Evolutionary conservation across 1,140 invertebrate genomes (phyloP).

Genomic region (Trichonephila inaurata): DNA sequence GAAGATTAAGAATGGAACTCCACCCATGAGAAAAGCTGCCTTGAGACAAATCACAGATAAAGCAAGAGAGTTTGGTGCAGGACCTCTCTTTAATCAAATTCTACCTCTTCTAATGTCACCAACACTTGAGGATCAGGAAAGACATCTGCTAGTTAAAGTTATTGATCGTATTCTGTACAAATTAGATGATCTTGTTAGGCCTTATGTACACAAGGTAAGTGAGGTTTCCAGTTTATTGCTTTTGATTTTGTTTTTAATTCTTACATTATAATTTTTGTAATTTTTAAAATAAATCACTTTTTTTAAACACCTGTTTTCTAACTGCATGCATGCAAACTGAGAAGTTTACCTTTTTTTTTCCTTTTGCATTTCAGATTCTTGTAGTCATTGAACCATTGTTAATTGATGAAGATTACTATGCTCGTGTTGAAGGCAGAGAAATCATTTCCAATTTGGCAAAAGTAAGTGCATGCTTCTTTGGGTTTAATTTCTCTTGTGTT

Average conservation of each 20-base stretch:
- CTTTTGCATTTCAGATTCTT: slow-evolving; percentile 86
- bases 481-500: background rate
- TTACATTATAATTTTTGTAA: background rate
- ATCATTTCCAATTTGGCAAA: slow-evolving; percentile 99
- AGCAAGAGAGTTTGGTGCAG: slow-evolving; percentile 98
- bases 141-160: slow-evolving; percentile 99
- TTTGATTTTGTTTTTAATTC: background rate
- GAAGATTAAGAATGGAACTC: slow-evolving; percentile 99
- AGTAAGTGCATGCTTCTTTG: slow-evolving; percentile 78
- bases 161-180: slow-evolving; percentile 99
- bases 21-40: slow-evolving; percentile 99
- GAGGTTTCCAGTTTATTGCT: background rate
- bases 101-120: slow-evolving; percentile 99
- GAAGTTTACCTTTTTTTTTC: background rate
- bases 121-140: slow-evolving; percentile 98
- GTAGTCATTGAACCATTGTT: slow-evolving; percentile 99
- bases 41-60: slow-evolving; percentile 99
- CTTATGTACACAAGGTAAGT: slow-evolving; percentile 97
- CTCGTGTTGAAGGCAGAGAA: slow-evolving; percentile 98
- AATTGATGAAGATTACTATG: slow-evolving; percentile 99
- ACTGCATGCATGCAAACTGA: no score
- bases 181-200: slow-evolving; percentile 98
- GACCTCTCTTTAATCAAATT: slow-evolving; percentile 99
- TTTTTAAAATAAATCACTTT: no score
- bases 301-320: no score